phyloP scores from a whole-genome alignment of 2,888 invertebrate genomes.

The Chrysopilus asiliformis region DNA sequence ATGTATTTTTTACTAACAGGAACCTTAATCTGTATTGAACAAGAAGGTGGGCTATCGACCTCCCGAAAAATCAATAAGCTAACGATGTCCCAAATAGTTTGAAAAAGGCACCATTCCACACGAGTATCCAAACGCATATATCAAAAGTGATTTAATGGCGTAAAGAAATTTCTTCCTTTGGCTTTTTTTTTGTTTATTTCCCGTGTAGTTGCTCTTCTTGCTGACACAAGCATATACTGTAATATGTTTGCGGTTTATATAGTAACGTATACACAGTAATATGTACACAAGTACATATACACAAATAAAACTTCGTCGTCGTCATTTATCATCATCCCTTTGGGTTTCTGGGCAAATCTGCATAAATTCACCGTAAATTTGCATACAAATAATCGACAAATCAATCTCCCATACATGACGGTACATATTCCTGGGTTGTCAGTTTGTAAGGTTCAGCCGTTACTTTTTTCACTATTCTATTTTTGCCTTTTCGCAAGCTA shows the following conservation, averaged over 20 bases:
- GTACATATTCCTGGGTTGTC: constrained; percentile 2
- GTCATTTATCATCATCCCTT: constrained; percentile 11
- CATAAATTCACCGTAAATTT: constrained; percentile 24
- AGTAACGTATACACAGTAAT: no score
- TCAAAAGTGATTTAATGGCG: constrained; percentile 17
- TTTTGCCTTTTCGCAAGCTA: constrained; percentile 2
- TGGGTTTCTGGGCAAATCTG: constrained; percentile 15
- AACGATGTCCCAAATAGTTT: no score
- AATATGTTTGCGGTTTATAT: no score
- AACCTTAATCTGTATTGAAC: no score
- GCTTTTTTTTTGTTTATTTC: neutral
- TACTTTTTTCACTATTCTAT: neutral
- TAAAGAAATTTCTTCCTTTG: constrained; percentile 10
- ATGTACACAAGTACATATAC: no score
- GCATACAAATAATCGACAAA: constrained; percentile 22
- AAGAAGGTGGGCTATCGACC: no score
- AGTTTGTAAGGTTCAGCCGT: constrained; percentile 1
- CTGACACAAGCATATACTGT: no score
- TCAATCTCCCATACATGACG: constrained; percentile 13
- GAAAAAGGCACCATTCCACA: no score
- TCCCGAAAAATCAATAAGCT: no score
- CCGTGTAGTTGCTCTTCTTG: no score
- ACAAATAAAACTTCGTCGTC: no score
- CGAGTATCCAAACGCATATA: constrained; percentile 6
- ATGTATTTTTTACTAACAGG: no score